A percentile compares a stretch with the other conserved stretches of the same genome.
phyloP scores from a whole-genome alignment of 2,113 vertebrate genomes.

The Syrmaticus mikado region DNA sequence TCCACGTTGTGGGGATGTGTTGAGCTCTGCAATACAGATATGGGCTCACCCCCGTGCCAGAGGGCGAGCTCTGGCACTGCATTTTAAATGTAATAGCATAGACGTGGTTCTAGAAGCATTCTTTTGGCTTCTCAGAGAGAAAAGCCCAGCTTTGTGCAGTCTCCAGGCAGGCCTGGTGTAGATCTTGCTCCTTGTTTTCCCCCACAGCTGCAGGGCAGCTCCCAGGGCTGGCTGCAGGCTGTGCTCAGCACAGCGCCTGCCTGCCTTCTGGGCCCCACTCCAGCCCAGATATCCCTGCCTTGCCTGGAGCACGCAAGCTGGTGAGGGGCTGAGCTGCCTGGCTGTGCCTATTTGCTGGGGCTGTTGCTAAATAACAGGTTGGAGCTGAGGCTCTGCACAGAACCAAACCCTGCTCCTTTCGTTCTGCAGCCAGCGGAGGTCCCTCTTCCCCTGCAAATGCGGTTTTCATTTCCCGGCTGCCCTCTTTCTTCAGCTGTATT shows the following conservation, averaged over 20 bases:
- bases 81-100: rapidly evolving
- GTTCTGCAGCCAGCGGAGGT: neutral
- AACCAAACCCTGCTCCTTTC: neutral
- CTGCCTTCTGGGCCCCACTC: neutral
- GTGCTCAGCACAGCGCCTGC: rapidly evolving
- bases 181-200: rapidly evolving
- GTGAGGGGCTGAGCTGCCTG: neutral
- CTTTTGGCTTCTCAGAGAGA: neutral
- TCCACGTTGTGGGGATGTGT: rapidly evolving
- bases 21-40: neutral
- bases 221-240: neutral
- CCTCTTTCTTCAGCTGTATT: rapidly evolving
- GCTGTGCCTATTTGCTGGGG: neutral
- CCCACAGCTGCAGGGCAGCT: neutral
- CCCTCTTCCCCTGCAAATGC: neutral
- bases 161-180: rapidly evolving
- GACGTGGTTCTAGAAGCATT: neutral
- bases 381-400: neutral
- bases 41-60: rapidly evolving
- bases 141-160: rapidly evolving
- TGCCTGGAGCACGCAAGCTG: rapidly evolving
- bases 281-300: rapidly evolving
- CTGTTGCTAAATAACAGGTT: neutral
- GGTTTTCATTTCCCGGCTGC: rapidly evolving
- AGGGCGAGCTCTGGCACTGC: rapidly evolving